These are phyloP conservation scores for Linurgus olivaceus DNA, from an alignment of 2,797 vertebrate species.

Conservation along the genomic window DNA sequence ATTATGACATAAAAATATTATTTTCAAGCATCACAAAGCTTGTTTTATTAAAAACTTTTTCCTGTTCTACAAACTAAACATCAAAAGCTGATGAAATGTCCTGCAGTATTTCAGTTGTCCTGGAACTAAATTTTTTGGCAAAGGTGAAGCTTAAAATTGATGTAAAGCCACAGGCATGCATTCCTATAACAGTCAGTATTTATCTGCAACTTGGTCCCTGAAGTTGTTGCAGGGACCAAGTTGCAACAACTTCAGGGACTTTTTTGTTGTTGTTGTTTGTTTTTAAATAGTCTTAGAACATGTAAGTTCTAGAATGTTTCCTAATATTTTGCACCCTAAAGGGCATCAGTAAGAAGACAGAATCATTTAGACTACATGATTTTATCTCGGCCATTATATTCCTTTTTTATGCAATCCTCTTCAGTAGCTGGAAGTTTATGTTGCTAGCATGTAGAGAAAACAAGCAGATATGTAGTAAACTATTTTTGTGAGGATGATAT, in stretches of 20 bases:
- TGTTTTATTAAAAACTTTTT: not conserved
- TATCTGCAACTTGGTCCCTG: not conserved
- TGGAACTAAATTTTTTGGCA: not conserved
- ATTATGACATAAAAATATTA: not conserved
- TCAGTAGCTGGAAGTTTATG: not conserved
- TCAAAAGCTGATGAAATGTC: not conserved
- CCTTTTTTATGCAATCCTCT: not conserved
- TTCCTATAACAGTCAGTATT: not conserved
- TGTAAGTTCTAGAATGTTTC: not conserved
- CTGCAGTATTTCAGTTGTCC: not conserved
- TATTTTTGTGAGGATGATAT: not conserved
- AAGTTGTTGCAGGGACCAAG: not conserved
- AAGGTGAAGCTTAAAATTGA: not conserved
- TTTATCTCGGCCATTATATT: not conserved
- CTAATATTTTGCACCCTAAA: not conserved
- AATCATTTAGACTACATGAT: not conserved
- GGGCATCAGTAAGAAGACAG: not conserved
- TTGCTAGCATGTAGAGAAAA: not conserved
- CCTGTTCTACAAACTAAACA: not conserved
- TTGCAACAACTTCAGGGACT: not conserved
- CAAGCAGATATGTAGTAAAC: not conserved
- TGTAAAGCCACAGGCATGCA: accelerated
- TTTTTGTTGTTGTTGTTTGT: not conserved
- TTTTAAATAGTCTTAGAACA: not conserved
- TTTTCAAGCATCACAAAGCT: not conserved